Evolutionary conservation across 2,113 vertebrate genomes (phyloP).

Genomic region (Lagopus leucura): DNA sequence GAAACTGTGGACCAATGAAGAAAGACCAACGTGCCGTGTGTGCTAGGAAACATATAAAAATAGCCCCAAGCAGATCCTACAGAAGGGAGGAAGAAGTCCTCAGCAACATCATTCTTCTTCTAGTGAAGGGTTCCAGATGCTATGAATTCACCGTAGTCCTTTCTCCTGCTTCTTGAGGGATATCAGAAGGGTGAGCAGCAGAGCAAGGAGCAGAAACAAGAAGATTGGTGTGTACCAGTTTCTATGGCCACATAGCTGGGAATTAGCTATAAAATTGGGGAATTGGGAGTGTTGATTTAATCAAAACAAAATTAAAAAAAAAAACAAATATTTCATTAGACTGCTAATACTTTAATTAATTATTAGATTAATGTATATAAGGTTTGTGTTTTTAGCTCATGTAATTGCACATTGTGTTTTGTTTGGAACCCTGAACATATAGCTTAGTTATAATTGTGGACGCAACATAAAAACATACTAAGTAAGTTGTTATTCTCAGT

Average conservation of each 20-base stretch:
- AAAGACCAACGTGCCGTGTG: constrained; percentile 5
- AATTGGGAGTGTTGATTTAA: neutral
- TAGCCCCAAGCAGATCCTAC: neutral
- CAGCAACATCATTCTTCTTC: neutral
- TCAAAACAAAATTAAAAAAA: neutral
- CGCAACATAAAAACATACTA: neutral
- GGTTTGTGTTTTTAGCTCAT: neutral
- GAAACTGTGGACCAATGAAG: neutral
- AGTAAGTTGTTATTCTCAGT: neutral
- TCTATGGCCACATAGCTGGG: neutral
- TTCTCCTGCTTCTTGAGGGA: neutral
- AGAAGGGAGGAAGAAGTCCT: neutral
- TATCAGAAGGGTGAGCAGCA: neutral
- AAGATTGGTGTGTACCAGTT: neutral
- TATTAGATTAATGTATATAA: neutral
- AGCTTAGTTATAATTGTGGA: neutral
- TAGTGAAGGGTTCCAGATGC: neutral
- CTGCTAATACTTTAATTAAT: neutral
- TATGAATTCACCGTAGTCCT: neutral
- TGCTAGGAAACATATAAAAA: constrained; percentile 58
- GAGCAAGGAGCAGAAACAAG: neutral
- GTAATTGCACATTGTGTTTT: neutral
- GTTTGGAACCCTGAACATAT: neutral
- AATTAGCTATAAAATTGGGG: neutral
- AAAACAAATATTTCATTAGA: neutral